phyloP scores from a whole-genome alignment of 1,140 invertebrate genomes.

The Argopecten irradians region DNA sequence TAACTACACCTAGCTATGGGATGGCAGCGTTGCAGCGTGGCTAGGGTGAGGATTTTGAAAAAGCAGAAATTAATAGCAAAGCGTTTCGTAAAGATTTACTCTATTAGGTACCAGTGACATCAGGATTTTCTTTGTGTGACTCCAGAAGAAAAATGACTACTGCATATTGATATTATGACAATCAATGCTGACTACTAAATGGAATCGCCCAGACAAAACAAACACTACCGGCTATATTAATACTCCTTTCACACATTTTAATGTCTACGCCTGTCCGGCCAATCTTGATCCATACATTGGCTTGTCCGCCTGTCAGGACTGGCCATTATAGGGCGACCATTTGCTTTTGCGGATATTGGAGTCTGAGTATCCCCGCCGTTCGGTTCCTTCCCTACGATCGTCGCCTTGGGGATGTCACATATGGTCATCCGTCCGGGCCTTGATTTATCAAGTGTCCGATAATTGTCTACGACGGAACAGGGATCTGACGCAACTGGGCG shows the following conservation, averaged over 20 bases:
- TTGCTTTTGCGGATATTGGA: constrained; percentile 10
- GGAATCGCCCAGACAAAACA: constrained; percentile 14
- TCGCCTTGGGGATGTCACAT: not conserved
- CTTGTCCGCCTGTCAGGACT: not conserved
- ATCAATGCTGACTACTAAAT: not conserved
- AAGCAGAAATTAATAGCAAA: no score
- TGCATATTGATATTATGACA: no score
- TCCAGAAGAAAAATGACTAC: no score
- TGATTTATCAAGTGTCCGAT: not conserved
- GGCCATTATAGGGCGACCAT: not conserved
- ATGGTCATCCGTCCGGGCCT: not conserved
- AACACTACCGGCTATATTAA: not conserved
- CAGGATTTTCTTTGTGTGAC: no score
- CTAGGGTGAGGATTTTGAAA: no score
- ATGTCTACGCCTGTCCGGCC: not conserved
- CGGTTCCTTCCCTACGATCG: not conserved
- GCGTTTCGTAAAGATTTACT: no score
- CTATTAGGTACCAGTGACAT: no score
- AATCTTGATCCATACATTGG: constrained; percentile 9
- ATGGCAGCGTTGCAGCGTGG: no score
- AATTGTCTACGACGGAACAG: not conserved
- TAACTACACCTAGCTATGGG: no score
- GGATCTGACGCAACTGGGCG: not conserved
- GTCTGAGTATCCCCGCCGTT: constrained; percentile 5
- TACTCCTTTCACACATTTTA: constrained; percentile 8